A percentile compares a stretch with the other conserved stretches of the same genome.
Evolutionary conservation across 2,797 vertebrate genomes (phyloP).

Genomic region (Gymnocypris eckloni): DNA sequence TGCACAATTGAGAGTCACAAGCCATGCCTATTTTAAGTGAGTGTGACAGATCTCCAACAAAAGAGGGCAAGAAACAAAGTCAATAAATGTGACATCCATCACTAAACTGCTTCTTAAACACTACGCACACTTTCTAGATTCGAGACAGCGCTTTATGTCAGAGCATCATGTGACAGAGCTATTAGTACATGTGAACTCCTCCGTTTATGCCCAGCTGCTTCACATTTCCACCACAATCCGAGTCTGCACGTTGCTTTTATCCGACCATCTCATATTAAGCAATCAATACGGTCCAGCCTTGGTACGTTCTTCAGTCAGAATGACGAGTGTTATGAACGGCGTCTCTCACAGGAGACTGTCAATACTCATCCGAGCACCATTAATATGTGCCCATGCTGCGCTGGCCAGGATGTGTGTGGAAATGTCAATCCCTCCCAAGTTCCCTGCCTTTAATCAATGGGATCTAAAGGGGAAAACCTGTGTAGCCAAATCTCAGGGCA

Average conservation of each 20-base stretch:
- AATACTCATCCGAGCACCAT: slow-evolving; percentile 54
- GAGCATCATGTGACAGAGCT: not conserved
- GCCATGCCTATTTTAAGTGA: not conserved
- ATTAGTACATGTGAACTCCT: not conserved
- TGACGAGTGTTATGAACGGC: slow-evolving; percentile 39
- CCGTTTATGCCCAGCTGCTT: slow-evolving; percentile 58
- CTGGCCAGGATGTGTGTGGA: slow-evolving; percentile 62
- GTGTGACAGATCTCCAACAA: not conserved
- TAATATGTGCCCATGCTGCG: slow-evolving; percentile 41
- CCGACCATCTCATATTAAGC: slow-evolving; percentile 45
- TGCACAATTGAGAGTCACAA: not conserved
- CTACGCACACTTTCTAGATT: not conserved
- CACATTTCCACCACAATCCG: slow-evolving; percentile 52
- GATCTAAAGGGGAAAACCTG: slow-evolving; percentile 40
- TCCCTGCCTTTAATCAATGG: slow-evolving; percentile 73
- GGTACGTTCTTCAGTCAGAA: not conserved
- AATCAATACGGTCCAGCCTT: slow-evolving; percentile 30
- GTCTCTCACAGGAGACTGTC: slow-evolving; percentile 45
- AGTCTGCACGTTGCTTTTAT: slow-evolving; percentile 64
- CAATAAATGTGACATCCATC: not conserved
- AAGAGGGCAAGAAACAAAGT: not conserved
- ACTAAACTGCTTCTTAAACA: not conserved
- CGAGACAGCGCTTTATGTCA: not conserved
- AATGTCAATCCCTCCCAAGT: slow-evolving; percentile 68
- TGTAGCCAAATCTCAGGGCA: slow-evolving; percentile 46